Evolutionary conservation across 2,888 invertebrate genomes (phyloP), one percentile per base, ranked within the genome.

Genomic region (Nomada flava): DNA sequence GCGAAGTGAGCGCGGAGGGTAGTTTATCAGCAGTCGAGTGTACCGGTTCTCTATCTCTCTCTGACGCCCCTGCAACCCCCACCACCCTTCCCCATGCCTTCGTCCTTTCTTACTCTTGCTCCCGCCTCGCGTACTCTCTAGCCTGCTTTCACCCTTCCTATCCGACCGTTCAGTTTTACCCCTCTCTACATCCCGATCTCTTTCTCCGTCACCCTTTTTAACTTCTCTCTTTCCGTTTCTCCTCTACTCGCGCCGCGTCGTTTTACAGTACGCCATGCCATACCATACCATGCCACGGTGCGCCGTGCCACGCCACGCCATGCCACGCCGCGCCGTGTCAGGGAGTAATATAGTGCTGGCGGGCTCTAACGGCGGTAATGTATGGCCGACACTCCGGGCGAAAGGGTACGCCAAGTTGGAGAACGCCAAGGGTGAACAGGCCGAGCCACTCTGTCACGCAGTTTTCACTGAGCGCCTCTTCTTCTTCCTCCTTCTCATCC

Each of bases 21-120:
- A 89, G 90, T 92, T 92, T 92, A 92, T 92, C 92, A 89, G 87
- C 89, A 81, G 84, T 85, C 85, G 85, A 86, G 90, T 82, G 87
- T 86, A 79, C 83, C 79, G 68, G 72, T 79, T 59, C 77, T 72
- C 76, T 55, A 57, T 79, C 70, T 55, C 78, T 71, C 76, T 72
- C 47, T 36, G 68, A 50, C 59, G 36, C 47, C 62, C 26, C 53
- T 26, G 50, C 62, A 7, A 52, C 42, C 64, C 26, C 15, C 26
- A 9, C n/a, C 23, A 47, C 63, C 29, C 63, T 36, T 47, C 26
- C 64, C 77, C 64, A 42, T n/a, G 29, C 52, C 60, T 53, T 55
- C 36, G 11, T 72, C 23, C n/a, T 44, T n/a, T 71, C 69, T 55
- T 52, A 52, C 60, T 42, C 52, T 26, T 64, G 55, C n/a, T 72